A percentile compares a stretch with the other conserved stretches of the same genome.
Conservation (phyloP, 1,140 invertebrate species). For the Tetramorium simillimum region DNA sequence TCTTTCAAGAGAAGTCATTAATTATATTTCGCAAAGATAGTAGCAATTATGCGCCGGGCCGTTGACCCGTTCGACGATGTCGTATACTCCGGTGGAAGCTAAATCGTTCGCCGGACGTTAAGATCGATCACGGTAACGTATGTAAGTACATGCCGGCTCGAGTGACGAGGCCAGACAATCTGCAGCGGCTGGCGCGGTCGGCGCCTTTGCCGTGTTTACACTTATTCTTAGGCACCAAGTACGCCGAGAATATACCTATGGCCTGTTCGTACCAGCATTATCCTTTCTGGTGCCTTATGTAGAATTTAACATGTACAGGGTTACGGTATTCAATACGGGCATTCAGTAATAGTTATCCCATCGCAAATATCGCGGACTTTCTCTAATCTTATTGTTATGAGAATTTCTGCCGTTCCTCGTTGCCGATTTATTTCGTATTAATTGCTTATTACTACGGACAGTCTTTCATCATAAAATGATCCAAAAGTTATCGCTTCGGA, state of each 20-base stretch:
- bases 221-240: constrained; percentile 38
- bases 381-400: background rate
- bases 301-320: constrained; percentile 37
- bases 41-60: constrained; percentile 4
- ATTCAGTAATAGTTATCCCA: no score
- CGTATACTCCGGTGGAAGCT: constrained; percentile 37
- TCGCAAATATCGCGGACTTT: background rate
- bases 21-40: background rate
- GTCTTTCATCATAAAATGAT: background rate
- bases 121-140: constrained; percentile 58
- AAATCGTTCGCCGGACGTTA: constrained; percentile 53
- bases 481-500: background rate
- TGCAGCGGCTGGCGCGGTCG: background rate
- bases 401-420: no score
- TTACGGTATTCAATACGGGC: no score
- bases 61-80: constrained; percentile 21
- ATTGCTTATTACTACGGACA: background rate
- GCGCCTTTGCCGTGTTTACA: constrained; percentile 46
- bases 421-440: background rate
- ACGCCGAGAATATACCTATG: constrained; percentile 60
- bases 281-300: constrained; percentile 46
- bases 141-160: background rate
- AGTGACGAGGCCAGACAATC: constrained; percentile 26
- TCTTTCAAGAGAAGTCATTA: background rate
- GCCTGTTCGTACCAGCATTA: constrained; percentile 4